Evolutionary conservation across 2,888 invertebrate genomes (phyloP).

Genomic region (Drosophila ustulata): DNA sequence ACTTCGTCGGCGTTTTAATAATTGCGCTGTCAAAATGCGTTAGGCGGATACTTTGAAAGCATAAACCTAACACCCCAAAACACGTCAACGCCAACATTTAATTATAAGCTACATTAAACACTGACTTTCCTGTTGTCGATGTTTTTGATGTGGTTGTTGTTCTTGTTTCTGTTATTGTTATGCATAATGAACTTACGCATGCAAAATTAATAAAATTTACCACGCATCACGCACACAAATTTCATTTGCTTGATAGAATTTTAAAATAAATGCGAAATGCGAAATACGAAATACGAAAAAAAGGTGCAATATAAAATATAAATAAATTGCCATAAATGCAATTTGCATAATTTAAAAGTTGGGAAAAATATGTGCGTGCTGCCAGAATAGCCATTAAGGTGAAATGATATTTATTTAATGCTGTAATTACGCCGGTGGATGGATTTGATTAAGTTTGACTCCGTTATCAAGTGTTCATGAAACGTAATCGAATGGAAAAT

Average conservation of each 20-base stretch:
- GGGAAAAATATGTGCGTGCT: conserved; percentile 25
- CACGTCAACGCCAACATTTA: conserved; percentile 56
- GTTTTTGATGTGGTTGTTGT: conserved; percentile 37
- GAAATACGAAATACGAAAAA: background rate
- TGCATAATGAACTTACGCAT: conserved; percentile 78
- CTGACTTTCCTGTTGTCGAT: conserved; percentile 41
- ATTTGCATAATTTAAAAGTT: conserved; percentile 68
- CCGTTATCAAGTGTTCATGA: conserved; percentile 2
- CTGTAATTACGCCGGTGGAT: conserved; percentile 34
- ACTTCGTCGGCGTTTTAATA: conserved; percentile 66
- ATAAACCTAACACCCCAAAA: conserved; percentile 2
- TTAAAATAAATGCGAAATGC: conserved; percentile 39
- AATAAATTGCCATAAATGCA: conserved; percentile 57
- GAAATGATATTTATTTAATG: conserved; percentile 55
- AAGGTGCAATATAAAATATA: conserved; percentile 23
- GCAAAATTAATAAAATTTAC: conserved; percentile 75
- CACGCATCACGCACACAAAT: conserved; percentile 67
- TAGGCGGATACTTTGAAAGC: conserved; percentile 52
- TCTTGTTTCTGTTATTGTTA: conserved; percentile 47
- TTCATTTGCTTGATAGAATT: conserved; percentile 74
- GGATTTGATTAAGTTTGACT: conserved; percentile 41
- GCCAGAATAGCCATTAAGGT: conserved; percentile 12
- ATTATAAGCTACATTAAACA: conserved; percentile 78
- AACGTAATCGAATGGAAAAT: conserved; percentile 8
- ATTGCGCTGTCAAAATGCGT: conserved; percentile 73